Conservation (phyloP, 2,113 vertebrate genomes). For the Oreochromis aureus region DNA sequence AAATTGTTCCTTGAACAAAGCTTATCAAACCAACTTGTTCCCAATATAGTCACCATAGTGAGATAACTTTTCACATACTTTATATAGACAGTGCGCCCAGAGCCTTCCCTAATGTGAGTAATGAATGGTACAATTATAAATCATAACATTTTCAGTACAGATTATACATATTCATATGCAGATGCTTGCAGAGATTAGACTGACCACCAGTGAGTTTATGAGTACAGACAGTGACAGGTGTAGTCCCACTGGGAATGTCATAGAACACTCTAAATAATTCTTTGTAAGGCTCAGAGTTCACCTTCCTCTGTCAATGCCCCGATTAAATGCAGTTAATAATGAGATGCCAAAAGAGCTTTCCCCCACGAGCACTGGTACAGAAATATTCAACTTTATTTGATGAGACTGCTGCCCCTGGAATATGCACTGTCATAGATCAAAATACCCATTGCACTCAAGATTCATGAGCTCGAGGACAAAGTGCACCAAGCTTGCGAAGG, state of each 20-base stretch:
- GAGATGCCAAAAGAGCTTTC: conserved; percentile 13
- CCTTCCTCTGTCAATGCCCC: conserved; percentile 50
- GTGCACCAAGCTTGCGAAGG: not conserved
- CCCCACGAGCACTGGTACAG: not conserved
- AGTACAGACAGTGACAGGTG: conserved; percentile 27
- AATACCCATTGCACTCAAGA: conserved; percentile 32
- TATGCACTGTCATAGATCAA: conserved; percentile 45
- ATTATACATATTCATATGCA: not conserved
- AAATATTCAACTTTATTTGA: conserved; percentile 3
- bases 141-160: not conserved
- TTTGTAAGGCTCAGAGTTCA: conserved; percentile 28
- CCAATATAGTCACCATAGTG: not conserved
- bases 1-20: not conserved
- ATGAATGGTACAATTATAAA: not conserved
- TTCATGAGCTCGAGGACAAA: conserved; percentile 26
- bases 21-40: not conserved
- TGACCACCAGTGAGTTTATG: not conserved
- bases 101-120: not conserved
- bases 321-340: conserved; percentile 62
- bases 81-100: not conserved
- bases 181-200: not conserved
- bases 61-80: not conserved
- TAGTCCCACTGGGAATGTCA: conserved; percentile 29
- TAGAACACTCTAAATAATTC: conserved; percentile 55
- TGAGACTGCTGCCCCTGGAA: not conserved